A percentile compares a stretch with the other conserved stretches of the same genome.
These are phyloP conservation scores for Hemibagrus wyckioides DNA, from an alignment of 2,113 vertebrate genomes.

Conservation along the genomic window DNA sequence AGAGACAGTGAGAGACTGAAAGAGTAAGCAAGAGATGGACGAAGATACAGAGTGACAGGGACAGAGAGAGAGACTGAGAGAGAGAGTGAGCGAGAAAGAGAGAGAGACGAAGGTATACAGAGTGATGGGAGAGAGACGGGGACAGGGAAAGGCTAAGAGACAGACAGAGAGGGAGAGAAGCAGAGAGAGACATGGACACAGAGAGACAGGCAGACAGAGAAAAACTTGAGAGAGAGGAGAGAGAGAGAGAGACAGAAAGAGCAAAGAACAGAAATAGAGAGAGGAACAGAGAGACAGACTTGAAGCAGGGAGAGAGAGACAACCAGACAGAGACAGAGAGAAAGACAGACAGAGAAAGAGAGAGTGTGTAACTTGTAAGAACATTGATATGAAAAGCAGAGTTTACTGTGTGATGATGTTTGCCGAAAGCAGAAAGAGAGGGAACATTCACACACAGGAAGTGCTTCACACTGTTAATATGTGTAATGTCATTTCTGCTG, in stretches of 20 bases:
- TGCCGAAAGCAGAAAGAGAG: not conserved
- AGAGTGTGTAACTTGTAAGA: not conserved
- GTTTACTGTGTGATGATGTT: not conserved
- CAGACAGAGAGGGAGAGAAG: not conserved
- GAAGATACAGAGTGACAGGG: not conserved
- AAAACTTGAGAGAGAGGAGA: no score
- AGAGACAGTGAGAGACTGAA: not conserved
- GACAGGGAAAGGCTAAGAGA: no score
- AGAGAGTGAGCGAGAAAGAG: not conserved
- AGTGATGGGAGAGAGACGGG: no score
- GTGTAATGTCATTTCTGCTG: no score
- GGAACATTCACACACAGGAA: not conserved
- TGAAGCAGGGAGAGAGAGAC: slow-evolving; percentile 9
- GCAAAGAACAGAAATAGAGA: not conserved
- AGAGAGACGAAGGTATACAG: not conserved
- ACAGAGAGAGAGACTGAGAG: no score
- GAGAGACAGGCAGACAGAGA: no score
- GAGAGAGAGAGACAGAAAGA: not conserved
- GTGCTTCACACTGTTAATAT: not conserved
- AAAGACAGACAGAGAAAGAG: not conserved
- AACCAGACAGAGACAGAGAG: no score
- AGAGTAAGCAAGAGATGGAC: no score
- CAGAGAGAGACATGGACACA: not conserved
- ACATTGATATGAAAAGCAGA: not conserved
- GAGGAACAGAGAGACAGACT: not conserved